Base-by-base conservation (phyloP, 2,888 invertebrate genomes). In the Drosophila neoperkinsi region DNA sequence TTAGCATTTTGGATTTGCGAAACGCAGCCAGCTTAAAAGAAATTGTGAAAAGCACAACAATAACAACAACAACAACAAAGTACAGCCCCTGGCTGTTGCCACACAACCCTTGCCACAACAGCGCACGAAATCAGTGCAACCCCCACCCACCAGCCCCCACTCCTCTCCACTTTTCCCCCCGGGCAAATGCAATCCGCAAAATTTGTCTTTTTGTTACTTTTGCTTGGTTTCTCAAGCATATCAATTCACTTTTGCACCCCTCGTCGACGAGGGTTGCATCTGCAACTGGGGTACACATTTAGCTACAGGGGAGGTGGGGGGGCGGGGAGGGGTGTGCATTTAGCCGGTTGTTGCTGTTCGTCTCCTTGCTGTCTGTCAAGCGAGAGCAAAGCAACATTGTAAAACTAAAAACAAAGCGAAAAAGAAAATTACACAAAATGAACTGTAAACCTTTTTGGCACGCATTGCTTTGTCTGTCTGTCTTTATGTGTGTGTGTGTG, bases 141-240 rank as follows among this genome's bases (percentile, higher is more conserved):
- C 43, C 49, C 30, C 50, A 28, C 7, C 4, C 18, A n/a, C 18
- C 6, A 1, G 1, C 49, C 49, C 30, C 50, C 2, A 4, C 49
- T 1, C 11, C 3, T 7, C 9, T 18, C 10, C 28, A 13, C 13
- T 53, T 38, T 9, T 46, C 33, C 36, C 66, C 31, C 43, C 46
- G 43, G 61, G 43, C 30, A 64, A 86, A 68, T 81, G 82, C 88
- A 84, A 81, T 85, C 66, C 87, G 78, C 76, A 76, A 75, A 28
- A 69, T 87, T 74, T 62, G 64, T 77, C 71, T 73, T 82, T 88
- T 84, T 77, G 84, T 88, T 84, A 82, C 90, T 82, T 85, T 85
- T 85, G 74, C 89, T 67, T 77, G 90, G 90, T 90, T 90, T 90
- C 86, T 87, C 86, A 87, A 90, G 87, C 91, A 90, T 87, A 90